phyloP scores from a whole-genome alignment of 2,888 invertebrate genomes.

The Drosophila eohydei region DNA sequence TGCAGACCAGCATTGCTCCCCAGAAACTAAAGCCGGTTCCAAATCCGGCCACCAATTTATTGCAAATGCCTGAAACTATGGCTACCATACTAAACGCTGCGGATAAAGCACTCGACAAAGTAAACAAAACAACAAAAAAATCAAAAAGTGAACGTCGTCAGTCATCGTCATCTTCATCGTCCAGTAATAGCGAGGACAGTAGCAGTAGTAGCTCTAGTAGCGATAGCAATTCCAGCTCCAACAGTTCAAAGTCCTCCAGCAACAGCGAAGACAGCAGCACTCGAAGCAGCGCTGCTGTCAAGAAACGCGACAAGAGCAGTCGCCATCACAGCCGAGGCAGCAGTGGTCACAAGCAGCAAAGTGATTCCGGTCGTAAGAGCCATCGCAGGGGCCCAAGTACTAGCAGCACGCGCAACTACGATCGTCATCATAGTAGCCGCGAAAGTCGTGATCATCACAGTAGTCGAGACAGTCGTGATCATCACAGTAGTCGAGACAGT shows the following conservation, averaged over 20 bases:
- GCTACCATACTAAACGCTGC: conserved; percentile 69
- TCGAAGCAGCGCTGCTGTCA: conserved; percentile 33
- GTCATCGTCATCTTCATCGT: conserved; percentile 62
- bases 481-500: conserved; percentile 22
- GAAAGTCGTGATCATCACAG: conserved; percentile 11
- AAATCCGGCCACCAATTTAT: conserved; percentile 61
- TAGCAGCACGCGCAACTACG: conserved; percentile 39
- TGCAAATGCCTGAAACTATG: conserved; percentile 68
- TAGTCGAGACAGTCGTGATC: conserved; percentile 20
- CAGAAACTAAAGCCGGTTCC: conserved; percentile 60
- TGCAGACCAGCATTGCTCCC: conserved; percentile 20
- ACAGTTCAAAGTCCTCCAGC: conserved; percentile 43
- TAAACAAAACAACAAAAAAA: conserved; percentile 56
- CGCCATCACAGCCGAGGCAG: conserved; percentile 22
- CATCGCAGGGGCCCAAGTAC: conserved; percentile 31
- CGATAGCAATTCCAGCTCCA: conserved; percentile 34
- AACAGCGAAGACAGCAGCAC: conserved; percentile 47
- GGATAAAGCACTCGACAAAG: conserved; percentile 73
- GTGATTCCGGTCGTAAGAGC: conserved; percentile 23
- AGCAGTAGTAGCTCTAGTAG: conserved; percentile 46
- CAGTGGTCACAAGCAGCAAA: conserved; percentile 41
- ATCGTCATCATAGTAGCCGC: conserved; percentile 29
- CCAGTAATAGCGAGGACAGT: conserved; percentile 41
- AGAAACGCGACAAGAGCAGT: conserved; percentile 35
- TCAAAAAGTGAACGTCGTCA: conserved; percentile 49